Evolutionary conservation across 2,888 invertebrate species (phyloP).

Genomic region (Polydrusus tereticollis): DNA sequence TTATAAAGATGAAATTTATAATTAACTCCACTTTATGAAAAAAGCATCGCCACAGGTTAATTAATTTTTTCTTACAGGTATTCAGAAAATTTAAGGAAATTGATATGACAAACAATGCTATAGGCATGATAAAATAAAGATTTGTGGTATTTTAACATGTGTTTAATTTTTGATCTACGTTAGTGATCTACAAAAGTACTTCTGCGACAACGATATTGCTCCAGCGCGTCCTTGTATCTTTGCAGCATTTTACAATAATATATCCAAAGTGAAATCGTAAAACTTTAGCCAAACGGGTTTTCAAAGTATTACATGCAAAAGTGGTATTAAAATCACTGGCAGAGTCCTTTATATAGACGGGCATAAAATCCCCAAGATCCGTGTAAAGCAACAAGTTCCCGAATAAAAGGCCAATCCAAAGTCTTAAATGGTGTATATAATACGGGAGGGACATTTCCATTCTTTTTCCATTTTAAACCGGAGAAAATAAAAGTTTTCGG

Average conservation of each 20-base stretch:
- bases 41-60: too few relatives aligned
- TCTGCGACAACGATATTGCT: not conserved
- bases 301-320: not conserved
- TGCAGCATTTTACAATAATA: not conserved
- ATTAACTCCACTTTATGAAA: too few relatives aligned
- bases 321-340: conserved; percentile 4
- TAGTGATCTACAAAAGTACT: too few relatives aligned
- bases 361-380: not conserved
- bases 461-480: not conserved
- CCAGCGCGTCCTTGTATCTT: not conserved
- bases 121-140: too few relatives aligned
- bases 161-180: too few relatives aligned
- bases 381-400: conserved; percentile 13
- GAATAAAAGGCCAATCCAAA: not conserved
- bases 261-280: not conserved
- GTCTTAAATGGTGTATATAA: not conserved
- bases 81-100: too few relatives aligned
- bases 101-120: too few relatives aligned
- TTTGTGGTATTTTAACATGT: too few relatives aligned
- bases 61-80: too few relatives aligned
- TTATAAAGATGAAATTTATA: too few relatives aligned
- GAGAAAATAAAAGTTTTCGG: not conserved
- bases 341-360: not conserved
- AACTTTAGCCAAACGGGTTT: conserved; percentile 1
- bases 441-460: not conserved